These are phyloP conservation scores for Luperina testacea DNA, from an alignment of 2,888 invertebrate genomes.

Conservation along the genomic window DNA sequence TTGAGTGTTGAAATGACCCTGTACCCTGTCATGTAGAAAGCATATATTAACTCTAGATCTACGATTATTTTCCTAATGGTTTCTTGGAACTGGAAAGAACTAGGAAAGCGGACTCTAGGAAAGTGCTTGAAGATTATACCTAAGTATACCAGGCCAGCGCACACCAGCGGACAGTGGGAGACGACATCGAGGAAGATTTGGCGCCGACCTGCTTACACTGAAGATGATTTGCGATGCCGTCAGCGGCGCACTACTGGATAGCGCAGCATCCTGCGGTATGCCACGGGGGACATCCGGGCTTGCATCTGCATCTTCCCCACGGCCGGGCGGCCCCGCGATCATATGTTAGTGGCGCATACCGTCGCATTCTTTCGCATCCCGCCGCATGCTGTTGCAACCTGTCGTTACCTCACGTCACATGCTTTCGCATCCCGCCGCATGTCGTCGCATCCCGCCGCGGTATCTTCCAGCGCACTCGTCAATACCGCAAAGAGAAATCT, in stretches of 20 bases:
- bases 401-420: background rate
- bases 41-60: background rate
- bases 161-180: background rate
- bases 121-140: constrained; percentile 7
- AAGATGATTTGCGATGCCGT: background rate
- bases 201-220: background rate
- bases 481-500: background rate
- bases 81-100: constrained; percentile 6
- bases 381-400: background rate
- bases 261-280: background rate
- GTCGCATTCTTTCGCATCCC: background rate
- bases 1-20: background rate
- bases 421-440: background rate
- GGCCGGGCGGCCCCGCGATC: background rate
- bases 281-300: background rate
- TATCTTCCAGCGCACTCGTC: background rate
- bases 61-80: background rate
- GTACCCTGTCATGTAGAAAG: too few relatives aligned
- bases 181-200: background rate
- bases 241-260: background rate
- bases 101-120: background rate
- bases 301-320: background rate
- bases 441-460: too few relatives aligned
- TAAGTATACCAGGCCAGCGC: background rate
- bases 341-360: background rate